phyloP scores from a whole-genome alignment of 2,888 invertebrate genomes.

The Calliphora vomitoria region DNA sequence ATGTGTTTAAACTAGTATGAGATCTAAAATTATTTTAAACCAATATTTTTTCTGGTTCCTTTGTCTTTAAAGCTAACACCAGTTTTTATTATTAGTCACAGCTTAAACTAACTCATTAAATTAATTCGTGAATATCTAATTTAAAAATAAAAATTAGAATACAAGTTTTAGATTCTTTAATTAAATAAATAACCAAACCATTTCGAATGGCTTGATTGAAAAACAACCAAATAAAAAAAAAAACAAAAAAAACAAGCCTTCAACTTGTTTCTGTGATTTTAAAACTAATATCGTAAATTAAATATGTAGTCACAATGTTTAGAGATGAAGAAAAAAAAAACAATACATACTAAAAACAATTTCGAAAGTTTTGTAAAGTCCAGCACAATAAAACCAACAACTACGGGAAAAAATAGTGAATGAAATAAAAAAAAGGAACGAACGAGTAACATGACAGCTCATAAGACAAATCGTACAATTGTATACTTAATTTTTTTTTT shows the following conservation, averaged over 20 bases:
- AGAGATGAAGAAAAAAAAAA: constrained; percentile 13
- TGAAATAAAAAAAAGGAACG: constrained; percentile 49
- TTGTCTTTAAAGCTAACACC: neutral
- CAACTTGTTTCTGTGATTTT: constrained; percentile 63
- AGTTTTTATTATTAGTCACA: neutral
- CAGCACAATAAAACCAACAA: constrained; percentile 6
- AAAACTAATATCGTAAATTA: constrained; percentile 62
- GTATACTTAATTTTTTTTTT: constrained; percentile 60
- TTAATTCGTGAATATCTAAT: constrained; percentile 3
- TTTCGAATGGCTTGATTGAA: neutral
- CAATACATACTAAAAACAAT: constrained; percentile 12
- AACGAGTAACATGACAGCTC: constrained; percentile 68
- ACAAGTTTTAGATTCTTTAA: constrained; percentile 25
- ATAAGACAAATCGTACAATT: constrained; percentile 72
- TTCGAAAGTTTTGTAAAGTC: constrained; percentile 56
- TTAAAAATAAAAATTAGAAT: constrained; percentile 23
- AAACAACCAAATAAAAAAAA: constrained; percentile 25
- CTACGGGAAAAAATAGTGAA: constrained; percentile 4
- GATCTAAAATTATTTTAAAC: too few species aligned
- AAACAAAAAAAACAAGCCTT: neutral
- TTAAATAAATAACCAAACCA: constrained; percentile 39
- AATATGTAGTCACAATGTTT: constrained; percentile 27
- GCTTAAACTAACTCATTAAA: neutral
- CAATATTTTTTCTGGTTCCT: too few species aligned
- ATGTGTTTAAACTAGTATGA: too few species aligned